Evolutionary conservation across 2,888 invertebrate species (phyloP).

Genomic region (Tyria jacobaeae): DNA sequence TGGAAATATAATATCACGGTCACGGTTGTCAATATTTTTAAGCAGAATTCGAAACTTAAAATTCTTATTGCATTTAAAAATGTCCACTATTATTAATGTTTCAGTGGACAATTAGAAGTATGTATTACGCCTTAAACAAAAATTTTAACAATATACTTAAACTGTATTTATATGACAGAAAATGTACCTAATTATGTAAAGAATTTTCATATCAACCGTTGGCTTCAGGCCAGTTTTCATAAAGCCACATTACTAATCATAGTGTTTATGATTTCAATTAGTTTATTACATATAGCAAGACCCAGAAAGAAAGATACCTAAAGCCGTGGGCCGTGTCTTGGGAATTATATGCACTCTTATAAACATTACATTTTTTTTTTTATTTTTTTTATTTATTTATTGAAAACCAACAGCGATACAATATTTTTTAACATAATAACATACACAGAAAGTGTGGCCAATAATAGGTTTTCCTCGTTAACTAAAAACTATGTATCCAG

Average conservation of each 20-base stretch:
- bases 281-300: conserved; percentile 31
- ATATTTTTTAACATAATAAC: no score
- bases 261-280: conserved; percentile 34
- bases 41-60: no score
- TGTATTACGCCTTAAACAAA: conserved; percentile 6
- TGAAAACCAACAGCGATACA: no score
- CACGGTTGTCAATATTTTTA: no score
- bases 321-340: not conserved
- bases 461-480: no score
- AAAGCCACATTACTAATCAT: conserved; percentile 32
- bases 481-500: no score
- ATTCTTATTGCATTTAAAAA: no score
- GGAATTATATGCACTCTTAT: not conserved
- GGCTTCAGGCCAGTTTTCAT: conserved; percentile 58
- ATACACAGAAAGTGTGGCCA: no score
- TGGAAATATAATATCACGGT: no score
- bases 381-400: no score
- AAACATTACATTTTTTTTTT: not conserved
- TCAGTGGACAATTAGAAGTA: conserved; percentile 2
- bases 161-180: conserved; percentile 59
- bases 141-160: conserved; percentile 49
- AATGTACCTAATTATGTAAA: conserved; percentile 63
- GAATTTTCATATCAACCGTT: conserved; percentile 60
- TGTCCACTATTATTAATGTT: not conserved
- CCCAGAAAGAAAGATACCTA: not conserved